These are phyloP conservation scores for Columba livia DNA, from an alignment of 2,113 vertebrate species.

Conservation along the genomic window DNA sequence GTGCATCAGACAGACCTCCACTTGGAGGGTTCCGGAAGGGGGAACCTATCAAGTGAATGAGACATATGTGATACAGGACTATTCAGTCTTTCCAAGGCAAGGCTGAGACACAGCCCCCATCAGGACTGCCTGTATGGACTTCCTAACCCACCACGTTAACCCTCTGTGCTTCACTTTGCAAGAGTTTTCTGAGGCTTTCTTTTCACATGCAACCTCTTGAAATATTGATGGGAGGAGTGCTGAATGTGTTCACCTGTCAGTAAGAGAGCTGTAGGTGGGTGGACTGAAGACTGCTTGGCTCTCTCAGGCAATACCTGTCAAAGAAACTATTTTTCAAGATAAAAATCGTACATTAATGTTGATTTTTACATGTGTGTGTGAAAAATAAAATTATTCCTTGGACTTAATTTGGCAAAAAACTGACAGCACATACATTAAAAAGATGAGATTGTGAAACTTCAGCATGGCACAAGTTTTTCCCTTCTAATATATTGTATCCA, in stretches of 20 bases:
- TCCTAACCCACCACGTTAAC: background rate
- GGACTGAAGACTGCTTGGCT: background rate
- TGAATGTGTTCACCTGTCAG: constrained; percentile 33
- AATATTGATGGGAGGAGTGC: background rate
- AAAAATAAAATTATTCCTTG: background rate
- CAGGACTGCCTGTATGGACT: background rate
- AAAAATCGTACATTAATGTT: background rate
- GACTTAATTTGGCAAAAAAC: background rate
- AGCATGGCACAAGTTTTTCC: background rate
- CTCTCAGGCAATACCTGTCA: background rate
- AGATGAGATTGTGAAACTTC: background rate
- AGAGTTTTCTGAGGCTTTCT: background rate
- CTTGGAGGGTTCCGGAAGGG: fast-evolving
- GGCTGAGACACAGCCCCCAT: background rate
- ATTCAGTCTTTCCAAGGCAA: background rate
- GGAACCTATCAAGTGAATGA: background rate
- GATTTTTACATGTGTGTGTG: background rate
- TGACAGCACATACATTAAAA: background rate
- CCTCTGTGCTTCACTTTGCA: background rate
- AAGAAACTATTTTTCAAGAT: constrained; percentile 5
- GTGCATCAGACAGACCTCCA: background rate
- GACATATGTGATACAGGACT: fast-evolving
- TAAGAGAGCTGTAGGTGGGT: background rate
- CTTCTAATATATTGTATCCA: background rate
- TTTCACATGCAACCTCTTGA: background rate